A percentile compares a stretch with the other conserved stretches of the same genome.
phyloP scores from a whole-genome alignment of 1,140 invertebrate species.

The Hetaerina americana region DNA sequence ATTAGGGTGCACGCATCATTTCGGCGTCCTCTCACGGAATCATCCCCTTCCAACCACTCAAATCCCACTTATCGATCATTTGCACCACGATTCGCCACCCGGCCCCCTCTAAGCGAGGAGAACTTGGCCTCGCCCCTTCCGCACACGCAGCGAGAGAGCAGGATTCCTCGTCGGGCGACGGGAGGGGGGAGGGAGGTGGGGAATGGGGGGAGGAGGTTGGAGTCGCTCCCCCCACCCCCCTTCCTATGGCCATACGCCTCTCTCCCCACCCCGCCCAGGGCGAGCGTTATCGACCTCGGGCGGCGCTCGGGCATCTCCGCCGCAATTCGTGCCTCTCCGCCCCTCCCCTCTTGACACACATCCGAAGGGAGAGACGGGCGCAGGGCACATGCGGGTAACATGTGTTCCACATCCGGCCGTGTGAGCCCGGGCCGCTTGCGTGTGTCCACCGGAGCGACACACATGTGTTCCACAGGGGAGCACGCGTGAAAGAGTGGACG shows the following conservation, averaged over 20 bases:
- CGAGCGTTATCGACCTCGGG: neutral
- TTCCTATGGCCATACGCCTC: too few relatives aligned
- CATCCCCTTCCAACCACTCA: too few relatives aligned
- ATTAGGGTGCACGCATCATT: too few relatives aligned
- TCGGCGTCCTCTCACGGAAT: too few relatives aligned
- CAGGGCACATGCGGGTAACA: conserved; percentile 6
- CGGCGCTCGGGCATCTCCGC: neutral
- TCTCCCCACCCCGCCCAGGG: neutral
- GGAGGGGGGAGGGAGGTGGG: neutral
- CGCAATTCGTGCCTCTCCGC: neutral
- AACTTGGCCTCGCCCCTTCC: neutral
- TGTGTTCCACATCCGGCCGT: conserved; percentile 6
- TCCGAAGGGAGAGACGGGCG: conserved; percentile 4
- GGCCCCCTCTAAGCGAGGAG: too few relatives aligned
- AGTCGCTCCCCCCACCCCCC: neutral
- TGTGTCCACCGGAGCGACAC: neutral
- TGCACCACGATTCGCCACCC: too few relatives aligned
- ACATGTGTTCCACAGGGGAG: conserved; percentile 3
- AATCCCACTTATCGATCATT: too few relatives aligned
- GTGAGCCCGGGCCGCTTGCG: neutral
- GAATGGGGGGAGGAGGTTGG: neutral
- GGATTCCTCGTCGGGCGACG: too few relatives aligned
- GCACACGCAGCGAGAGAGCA: neutral
- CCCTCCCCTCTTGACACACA: conserved; percentile 3
- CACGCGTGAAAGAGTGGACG: conserved; percentile 2